phyloP scores from a whole-genome alignment of 2,113 vertebrate genomes.

The Rhynchopsitta pachyrhyncha region DNA sequence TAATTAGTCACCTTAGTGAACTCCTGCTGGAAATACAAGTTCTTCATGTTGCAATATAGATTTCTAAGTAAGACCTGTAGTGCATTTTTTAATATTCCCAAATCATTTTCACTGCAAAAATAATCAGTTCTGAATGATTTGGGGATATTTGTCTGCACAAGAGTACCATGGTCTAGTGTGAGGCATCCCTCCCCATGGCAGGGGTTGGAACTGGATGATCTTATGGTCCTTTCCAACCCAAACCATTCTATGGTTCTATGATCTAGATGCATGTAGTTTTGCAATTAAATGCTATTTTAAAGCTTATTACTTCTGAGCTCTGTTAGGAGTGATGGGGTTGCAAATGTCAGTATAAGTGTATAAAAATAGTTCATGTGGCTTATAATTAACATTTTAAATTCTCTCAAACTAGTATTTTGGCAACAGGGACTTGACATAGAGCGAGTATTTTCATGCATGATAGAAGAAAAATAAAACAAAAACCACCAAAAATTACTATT shows the following conservation, averaged over 20 bases:
- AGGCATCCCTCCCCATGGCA: not conserved
- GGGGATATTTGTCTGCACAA: not conserved
- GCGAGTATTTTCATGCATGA: not conserved
- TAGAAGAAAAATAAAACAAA: not conserved
- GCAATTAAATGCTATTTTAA: not conserved
- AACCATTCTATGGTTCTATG: not conserved
- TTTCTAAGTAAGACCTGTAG: not conserved
- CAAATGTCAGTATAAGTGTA: not conserved
- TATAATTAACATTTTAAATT: not conserved
- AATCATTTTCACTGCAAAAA: not conserved
- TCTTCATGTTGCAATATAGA: not conserved
- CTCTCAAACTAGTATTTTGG: not conserved
- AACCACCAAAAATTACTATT: not conserved
- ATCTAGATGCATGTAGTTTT: not conserved
- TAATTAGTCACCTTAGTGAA: not conserved
- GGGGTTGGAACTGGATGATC: not conserved
- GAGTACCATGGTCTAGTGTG: not conserved
- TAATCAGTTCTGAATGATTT: not conserved
- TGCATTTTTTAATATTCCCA: not conserved
- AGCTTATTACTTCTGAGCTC: not conserved
- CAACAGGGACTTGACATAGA: not conserved
- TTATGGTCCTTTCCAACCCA: not conserved
- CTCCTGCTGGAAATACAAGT: not conserved
- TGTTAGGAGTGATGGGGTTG: not conserved
- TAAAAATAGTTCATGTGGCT: not conserved